Percentiles rank a stretch among this genome's conserved stretches.
Conservation (phyloP, 2,797 vertebrate species). For the Neostethus bicornis region DNA sequence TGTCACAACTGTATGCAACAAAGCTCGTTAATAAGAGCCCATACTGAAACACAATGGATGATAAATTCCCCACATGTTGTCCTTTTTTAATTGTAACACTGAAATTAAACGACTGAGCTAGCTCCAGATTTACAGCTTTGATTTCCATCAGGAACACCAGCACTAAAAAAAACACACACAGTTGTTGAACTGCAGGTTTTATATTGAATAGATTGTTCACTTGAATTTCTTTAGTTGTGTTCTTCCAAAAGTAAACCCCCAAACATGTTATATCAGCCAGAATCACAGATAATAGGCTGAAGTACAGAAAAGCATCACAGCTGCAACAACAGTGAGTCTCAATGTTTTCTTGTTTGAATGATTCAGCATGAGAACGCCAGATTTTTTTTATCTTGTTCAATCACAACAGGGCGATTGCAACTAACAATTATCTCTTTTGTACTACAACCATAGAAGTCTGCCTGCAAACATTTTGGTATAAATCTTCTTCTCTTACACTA, state of each 20-base stretch:
- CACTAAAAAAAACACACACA: constrained; percentile 28
- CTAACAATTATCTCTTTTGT: no score
- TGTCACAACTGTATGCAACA: constrained; percentile 69
- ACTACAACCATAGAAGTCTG: no score
- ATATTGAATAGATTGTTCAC: not conserved
- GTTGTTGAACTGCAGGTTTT: constrained; percentile 9
- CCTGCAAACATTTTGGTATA: no score
- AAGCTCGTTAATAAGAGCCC: constrained; percentile 76
- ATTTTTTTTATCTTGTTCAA: constrained; percentile 12
- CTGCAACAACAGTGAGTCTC: constrained; percentile 16
- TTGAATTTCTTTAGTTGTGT: constrained; percentile 5
- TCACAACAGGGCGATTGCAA: constrained; percentile 12
- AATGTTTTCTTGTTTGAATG: constrained; percentile 10
- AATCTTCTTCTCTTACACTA: no score
- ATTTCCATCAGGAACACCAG: constrained; percentile 29
- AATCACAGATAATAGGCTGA: constrained; percentile 22
- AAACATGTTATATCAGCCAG: constrained; percentile 15
- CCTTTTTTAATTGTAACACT: constrained; percentile 26
- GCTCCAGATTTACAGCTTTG: constrained; percentile 47
- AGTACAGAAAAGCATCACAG: constrained; percentile 3
- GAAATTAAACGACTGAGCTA: constrained; percentile 46
- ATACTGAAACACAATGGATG: constrained; percentile 61
- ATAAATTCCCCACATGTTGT: constrained; percentile 54
- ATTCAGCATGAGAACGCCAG: constrained; percentile 7
- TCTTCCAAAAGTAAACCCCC: constrained; percentile 8